Percentiles rank a stretch among this genome's conserved stretches.
These are phyloP conservation scores for Bambusicola thoracicus DNA, from an alignment of 2,113 vertebrate genomes.

Conservation along the genomic window DNA sequence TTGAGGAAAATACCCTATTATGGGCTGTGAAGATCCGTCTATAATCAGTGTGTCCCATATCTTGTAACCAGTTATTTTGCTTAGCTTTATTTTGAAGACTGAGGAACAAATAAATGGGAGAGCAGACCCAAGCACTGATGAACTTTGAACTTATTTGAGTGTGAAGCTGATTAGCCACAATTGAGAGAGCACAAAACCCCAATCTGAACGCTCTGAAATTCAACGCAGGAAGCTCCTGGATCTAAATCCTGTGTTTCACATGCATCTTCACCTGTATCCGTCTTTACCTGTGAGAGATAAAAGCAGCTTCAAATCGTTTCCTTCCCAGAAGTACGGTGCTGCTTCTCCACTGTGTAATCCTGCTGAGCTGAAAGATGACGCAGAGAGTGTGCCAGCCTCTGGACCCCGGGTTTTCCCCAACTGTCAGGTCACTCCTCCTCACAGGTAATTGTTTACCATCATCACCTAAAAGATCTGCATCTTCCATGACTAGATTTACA, in stretches of 20 bases:
- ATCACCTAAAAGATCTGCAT: neutral
- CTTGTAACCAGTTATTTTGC: slow-evolving; percentile 3
- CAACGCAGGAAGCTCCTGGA: neutral
- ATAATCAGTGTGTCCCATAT: neutral
- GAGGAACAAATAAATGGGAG: slow-evolving; percentile 45
- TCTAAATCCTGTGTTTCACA: neutral
- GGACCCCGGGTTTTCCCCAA: slow-evolving; percentile 41
- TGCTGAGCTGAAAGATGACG: neutral
- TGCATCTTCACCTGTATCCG: neutral
- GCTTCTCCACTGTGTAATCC: neutral
- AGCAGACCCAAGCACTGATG: slow-evolving; percentile 13
- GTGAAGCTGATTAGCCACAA: slow-evolving; percentile 29
- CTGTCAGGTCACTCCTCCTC: slow-evolving; percentile 15
- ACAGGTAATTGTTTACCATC: slow-evolving; percentile 24
- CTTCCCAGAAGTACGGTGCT: neutral
- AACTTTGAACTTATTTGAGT: slow-evolving; percentile 55
- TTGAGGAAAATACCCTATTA: neutral
- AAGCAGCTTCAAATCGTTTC: neutral
- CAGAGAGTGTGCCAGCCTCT: neutral
- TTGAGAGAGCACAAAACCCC: neutral
- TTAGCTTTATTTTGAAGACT: slow-evolving; percentile 25
- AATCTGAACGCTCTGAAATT: neutral
- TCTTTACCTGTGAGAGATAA: neutral
- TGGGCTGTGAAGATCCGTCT: neutral
- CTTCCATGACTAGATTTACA: slow-evolving; percentile 59